phyloP scores from a whole-genome alignment of 2,113 vertebrate species.

The Arothron firmamentum region DNA sequence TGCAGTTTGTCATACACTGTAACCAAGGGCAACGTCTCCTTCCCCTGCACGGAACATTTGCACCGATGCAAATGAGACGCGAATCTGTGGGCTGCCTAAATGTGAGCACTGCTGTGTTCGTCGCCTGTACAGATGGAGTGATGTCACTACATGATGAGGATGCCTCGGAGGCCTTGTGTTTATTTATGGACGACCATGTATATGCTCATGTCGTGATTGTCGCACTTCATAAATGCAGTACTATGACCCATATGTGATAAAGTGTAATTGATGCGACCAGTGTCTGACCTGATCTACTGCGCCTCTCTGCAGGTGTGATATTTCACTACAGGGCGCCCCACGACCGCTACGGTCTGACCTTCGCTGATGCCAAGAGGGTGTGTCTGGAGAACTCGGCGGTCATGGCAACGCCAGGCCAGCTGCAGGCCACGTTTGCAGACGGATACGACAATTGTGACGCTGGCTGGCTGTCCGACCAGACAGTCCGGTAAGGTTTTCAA shows the following conservation, averaged over 20 bases:
- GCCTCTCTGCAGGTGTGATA: slow-evolving; percentile 79
- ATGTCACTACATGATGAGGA: slow-evolving; percentile 34
- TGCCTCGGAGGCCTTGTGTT: slow-evolving; percentile 31
- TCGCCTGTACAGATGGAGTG: slow-evolving; percentile 36
- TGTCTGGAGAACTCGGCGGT: slow-evolving; percentile 83
- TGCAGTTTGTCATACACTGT: slow-evolving; percentile 34
- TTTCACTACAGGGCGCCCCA: slow-evolving; percentile 92
- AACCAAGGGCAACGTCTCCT: slow-evolving; percentile 52
- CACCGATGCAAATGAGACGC: slow-evolving; percentile 46
- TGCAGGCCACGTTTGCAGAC: slow-evolving; percentile 90
- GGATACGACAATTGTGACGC: slow-evolving; percentile 97
- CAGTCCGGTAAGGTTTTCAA: slow-evolving; percentile 78
- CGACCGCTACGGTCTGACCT: slow-evolving; percentile 84
- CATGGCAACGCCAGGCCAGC: slow-evolving; percentile 83
- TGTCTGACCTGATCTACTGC: not conserved
- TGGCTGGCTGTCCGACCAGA: slow-evolving; percentile 90
- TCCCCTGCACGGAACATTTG: not conserved
- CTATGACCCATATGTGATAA: slow-evolving; percentile 16
- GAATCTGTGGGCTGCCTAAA: slow-evolving; percentile 29
- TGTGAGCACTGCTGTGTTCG: slow-evolving; percentile 14
- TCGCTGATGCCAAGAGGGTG: slow-evolving; percentile 80
- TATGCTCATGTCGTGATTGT: slow-evolving; percentile 21
- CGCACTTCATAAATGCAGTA: slow-evolving; percentile 28
- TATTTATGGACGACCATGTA: slow-evolving; percentile 8
- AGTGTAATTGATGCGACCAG: not conserved